A percentile compares a stretch with the other conserved stretches of the same genome.
These are phyloP conservation scores for Perognathus longimembris DNA, from an alignment of 2,113 vertebrate species.

Conservation along the genomic window DNA sequence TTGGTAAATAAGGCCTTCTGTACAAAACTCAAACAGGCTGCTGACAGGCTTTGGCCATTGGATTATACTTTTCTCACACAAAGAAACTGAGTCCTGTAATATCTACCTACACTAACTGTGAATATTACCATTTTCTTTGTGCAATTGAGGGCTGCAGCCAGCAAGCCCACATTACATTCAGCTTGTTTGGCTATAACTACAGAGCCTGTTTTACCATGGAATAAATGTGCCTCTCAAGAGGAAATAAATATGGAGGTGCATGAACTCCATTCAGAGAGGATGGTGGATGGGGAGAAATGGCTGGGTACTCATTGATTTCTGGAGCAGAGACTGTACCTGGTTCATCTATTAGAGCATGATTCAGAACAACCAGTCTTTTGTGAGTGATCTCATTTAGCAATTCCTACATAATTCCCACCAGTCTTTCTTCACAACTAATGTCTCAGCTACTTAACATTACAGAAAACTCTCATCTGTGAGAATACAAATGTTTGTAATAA, in stretches of 20 bases:
- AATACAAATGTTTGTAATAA: background rate
- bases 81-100: slow-evolving; percentile 3
- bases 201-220: background rate
- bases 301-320: background rate
- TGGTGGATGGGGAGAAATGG: background rate
- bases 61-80: background rate
- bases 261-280: background rate
- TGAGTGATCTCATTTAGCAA: background rate
- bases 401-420: background rate
- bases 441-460: background rate
- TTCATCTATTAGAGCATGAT: background rate
- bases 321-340: background rate
- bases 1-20: slow-evolving; percentile 38
- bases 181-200: background rate
- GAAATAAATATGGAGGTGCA: background rate
- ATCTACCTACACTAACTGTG: background rate
- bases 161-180: background rate
- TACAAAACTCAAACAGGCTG: background rate
- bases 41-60: background rate
- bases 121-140: background rate
- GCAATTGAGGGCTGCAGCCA: background rate
- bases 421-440: background rate
- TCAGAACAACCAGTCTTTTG: background rate
- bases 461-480: background rate
- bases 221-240: background rate